Base-by-base conservation (phyloP, 2,113 vertebrate genomes). In the Galbula dea region DNA sequence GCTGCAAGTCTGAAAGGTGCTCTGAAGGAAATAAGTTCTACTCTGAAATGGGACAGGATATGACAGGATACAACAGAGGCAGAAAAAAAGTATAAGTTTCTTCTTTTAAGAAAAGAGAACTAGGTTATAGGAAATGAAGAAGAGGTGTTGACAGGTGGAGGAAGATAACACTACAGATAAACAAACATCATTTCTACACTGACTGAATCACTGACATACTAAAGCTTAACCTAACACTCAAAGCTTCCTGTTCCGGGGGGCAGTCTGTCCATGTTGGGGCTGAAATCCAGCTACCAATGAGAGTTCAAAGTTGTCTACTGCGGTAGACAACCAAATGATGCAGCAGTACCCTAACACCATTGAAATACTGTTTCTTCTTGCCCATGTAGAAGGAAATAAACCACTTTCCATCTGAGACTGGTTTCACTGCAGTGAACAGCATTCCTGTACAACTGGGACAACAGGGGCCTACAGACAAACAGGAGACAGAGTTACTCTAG, bases 141-240 rank as follows among this genome's bases (percentile, higher is more conserved):
- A 32, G 77, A 93, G 45, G 93, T 21, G 43, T 2, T 58, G 55
- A 81, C 48, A 34, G 43, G 36, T 51, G 6, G 48, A 94, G 9
- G 63, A 55, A 92, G 88, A 61, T 34, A 81, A 58, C 29, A 85
- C 49, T 81, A 78, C n/a, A 86, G 41, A 90, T 52, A 95, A 94
- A 74, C 13, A 57, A 59, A 30, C 29, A 65, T 32, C 14, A 71
- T 19, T 82, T 76, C 76, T 87, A 86, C 29, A 89, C 66, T 90
- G 62, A 82, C 20, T 29, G 11, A 90, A 77, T 20, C 79, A 63
- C 82, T 32, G 65, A 90, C 72, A 88, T 82, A 80, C 63, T 80
- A 45, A 80, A 86, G 36, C 39, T 87, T 84, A 81, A 78, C 55
- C 37, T 76, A 67, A 58, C 18, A 36, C 23, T 46, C 54, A 36